Evolutionary conservation across 1,140 invertebrate species (phyloP).

Genomic region (Littorina saxatilis): DNA sequence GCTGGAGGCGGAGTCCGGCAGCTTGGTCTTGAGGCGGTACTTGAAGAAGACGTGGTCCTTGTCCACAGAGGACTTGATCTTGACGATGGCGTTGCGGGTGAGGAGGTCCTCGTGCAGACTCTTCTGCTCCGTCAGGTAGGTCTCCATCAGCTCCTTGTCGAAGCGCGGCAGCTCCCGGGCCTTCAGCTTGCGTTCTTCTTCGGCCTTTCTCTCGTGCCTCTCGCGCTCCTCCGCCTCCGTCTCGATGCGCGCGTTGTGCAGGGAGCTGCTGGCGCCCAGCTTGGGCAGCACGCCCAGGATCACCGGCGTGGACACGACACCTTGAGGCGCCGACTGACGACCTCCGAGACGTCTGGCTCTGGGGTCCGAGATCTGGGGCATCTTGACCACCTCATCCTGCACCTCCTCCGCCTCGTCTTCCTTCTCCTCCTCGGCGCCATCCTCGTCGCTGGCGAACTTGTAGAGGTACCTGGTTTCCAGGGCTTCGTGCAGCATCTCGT

Average conservation of each 20-base stretch:
- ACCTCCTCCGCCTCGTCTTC: constrained; percentile 1
- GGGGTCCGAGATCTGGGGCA: constrained; percentile 21
- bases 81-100: constrained; percentile 48
- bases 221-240: constrained; percentile 12
- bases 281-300: constrained; percentile 30
- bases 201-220: constrained; percentile 23
- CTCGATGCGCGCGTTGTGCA: constrained; percentile 29
- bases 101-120: constrained; percentile 49
- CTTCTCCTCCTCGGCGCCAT: not conserved
- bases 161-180: constrained; percentile 46
- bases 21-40: constrained; percentile 39
- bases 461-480: constrained; percentile 2
- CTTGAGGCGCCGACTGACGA: not conserved
- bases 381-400: not conserved
- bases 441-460: not conserved
- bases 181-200: constrained; percentile 9
- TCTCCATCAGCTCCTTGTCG: constrained; percentile 47
- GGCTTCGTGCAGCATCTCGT: constrained; percentile 38
- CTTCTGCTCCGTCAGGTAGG: constrained; percentile 49
- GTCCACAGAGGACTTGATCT: constrained; percentile 37
- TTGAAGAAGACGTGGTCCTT: constrained; percentile 46
- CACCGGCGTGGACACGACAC: not conserved
- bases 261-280: not conserved
- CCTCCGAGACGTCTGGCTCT: not conserved
- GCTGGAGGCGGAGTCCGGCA: constrained; percentile 18